Conservation (phyloP, 2,113 vertebrate genomes). For the Gila orcuttii region DNA sequence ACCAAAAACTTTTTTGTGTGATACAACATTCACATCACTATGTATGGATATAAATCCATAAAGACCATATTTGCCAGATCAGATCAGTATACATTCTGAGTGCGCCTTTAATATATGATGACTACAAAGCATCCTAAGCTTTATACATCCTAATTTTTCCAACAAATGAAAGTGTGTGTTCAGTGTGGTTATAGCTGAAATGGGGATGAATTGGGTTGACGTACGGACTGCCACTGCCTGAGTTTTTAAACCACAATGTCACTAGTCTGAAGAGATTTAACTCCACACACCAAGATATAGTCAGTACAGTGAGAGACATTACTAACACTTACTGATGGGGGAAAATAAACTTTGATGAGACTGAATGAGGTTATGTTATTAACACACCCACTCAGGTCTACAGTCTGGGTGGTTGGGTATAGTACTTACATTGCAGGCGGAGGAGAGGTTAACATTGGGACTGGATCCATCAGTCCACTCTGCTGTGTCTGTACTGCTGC, state of each 20-base stretch:
- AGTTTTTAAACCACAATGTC: constrained; percentile 2
- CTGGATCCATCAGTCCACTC: constrained; percentile 90
- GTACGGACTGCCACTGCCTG: neutral
- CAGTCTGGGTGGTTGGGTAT: constrained; percentile 34
- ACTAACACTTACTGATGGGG: neutral
- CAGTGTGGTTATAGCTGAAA: neutral
- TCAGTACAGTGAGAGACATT: constrained; percentile 27
- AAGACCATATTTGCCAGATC: neutral
- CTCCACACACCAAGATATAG: constrained; percentile 30
- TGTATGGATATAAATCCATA: neutral
- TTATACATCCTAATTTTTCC: neutral
- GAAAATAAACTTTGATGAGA: constrained; percentile 3
- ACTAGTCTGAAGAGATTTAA: constrained; percentile 1
- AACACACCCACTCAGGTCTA: constrained; percentile 11
- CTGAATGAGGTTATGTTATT: constrained; percentile 12
- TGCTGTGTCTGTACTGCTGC: constrained; percentile 81
- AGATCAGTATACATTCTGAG: neutral
- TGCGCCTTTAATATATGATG: neutral
- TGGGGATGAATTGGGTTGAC: neutral
- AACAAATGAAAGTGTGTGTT: neutral
- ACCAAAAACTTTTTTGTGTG: neutral
- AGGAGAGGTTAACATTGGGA: constrained; percentile 86
- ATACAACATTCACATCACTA: neutral
- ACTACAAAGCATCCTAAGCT: neutral
- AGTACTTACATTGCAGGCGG: constrained; percentile 94